phyloP scores from a whole-genome alignment of 2,113 vertebrate species.

The Colius striatus region DNA sequence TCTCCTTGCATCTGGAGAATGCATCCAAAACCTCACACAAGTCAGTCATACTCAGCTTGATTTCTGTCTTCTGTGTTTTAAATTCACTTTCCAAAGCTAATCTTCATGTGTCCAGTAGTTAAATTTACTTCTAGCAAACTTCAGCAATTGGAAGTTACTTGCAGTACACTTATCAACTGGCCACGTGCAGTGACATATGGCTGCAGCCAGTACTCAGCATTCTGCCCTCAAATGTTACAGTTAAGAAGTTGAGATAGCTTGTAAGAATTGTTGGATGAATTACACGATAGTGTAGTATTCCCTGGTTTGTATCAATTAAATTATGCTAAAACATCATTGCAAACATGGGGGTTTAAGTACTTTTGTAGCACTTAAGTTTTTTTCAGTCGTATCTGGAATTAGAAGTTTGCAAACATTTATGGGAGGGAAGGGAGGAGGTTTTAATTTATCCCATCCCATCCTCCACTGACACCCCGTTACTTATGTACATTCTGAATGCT shows the following conservation, averaged over 20 bases:
- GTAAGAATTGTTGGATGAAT: not conserved
- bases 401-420: not conserved
- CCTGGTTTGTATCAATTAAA: not conserved
- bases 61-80: not conserved
- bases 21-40: not conserved
- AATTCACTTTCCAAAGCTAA: not conserved
- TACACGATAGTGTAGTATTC: not conserved
- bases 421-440: not conserved
- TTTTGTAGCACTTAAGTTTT: slow-evolving; percentile 13
- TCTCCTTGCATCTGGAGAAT: not conserved
- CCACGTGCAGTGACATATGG: not conserved
- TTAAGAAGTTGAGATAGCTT: not conserved
- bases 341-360: not conserved
- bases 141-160: not conserved
- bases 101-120: not conserved
- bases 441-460: not conserved
- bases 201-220: not conserved
- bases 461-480: not conserved
- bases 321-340: not conserved
- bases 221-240: not conserved
- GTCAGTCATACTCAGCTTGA: not conserved
- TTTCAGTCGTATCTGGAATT: not conserved
- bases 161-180: not conserved
- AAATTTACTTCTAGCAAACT: not conserved
- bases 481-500: not conserved